Base-by-base conservation (phyloP, 2,113 vertebrate species). In the Podocnemis expansa region DNA sequence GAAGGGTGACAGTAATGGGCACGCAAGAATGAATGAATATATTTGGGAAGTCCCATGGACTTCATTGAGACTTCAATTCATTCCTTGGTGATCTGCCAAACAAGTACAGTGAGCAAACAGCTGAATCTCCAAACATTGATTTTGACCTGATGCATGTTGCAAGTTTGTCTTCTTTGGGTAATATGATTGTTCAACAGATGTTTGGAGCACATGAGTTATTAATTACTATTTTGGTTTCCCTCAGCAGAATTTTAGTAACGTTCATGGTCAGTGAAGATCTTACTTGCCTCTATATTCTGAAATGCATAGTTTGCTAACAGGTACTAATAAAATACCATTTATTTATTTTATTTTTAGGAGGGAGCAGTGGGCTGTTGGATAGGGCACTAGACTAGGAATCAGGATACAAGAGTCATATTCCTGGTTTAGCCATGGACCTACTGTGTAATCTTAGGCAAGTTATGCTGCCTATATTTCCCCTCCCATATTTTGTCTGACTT, bases 301-400 rank as follows among this genome's bases (percentile, higher is more conserved):
- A 19, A 56, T 2, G 2, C 0, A 25, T 38, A 67, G 41, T 16
- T 0, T 1, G 54, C 34, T 78, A 76, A 81, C 88, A 78, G 0
- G 0, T 5, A 16, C 6, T 25, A 75, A 45, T 90, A 85, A 75
- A 27, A 95, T 82, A 45, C 0, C 82, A 51, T 67, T 67, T 67
- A n/a, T 63, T 67, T 34, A 67, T 67, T n/a, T 67, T 67, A 67
- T 67, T 8, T n/a, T 17, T 34, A n/a, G 34, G 34, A 67, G 34
- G 60, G 31, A 83, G 41, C 34, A 31, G 78, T 60, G 60, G 7
- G 63, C 47, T 60, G 70, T 51, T 79, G 67, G 84, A 25, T 19
- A 83, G 5, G 24, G 34, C 91, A 91, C 3, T 34, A 81, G 16
- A 22, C 22, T 73, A 87, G 31, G 31, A 67, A 67, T 67, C 60